phyloP scores from a whole-genome alignment of 1,140 invertebrate genomes.

The Leptinotarsa defecta region DNA sequence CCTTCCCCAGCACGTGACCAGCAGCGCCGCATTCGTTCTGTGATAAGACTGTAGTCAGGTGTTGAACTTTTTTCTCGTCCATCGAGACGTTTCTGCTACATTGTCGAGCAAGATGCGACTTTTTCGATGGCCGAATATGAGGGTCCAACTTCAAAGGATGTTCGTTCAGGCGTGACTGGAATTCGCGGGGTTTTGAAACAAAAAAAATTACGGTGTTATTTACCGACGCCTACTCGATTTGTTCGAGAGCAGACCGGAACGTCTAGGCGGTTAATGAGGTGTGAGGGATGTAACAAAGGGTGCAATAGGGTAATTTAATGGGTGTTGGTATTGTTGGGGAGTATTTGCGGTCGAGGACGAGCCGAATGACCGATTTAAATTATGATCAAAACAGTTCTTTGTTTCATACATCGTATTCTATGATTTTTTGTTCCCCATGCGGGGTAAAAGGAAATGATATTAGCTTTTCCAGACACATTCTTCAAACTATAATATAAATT shows the following conservation, averaged over 20 bases:
- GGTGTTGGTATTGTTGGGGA: background rate
- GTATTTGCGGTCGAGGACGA: too few species aligned
- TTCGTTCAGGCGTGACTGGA: background rate
- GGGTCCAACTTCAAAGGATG: background rate
- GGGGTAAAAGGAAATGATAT: too few species aligned
- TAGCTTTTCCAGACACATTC: too few species aligned
- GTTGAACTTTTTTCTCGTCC: background rate
- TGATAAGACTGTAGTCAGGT: background rate
- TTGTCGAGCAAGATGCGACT: background rate
- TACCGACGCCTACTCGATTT: background rate
- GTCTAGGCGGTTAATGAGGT: background rate
- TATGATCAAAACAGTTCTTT: too few species aligned
- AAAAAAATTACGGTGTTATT: too few species aligned
- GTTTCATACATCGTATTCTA: too few species aligned
- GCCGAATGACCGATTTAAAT: too few species aligned
- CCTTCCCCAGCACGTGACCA: background rate
- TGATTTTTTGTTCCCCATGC: too few species aligned
- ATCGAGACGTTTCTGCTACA: background rate
- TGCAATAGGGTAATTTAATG: background rate
- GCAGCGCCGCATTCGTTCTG: too few species aligned
- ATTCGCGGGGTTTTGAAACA: too few species aligned
- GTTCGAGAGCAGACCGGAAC: background rate
- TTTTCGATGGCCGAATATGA: background rate
- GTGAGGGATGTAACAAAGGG: background rate
- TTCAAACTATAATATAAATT: too few species aligned